Base-by-base conservation (phyloP, 2,797 vertebrate species). In the Cuniculus paca region DNA sequence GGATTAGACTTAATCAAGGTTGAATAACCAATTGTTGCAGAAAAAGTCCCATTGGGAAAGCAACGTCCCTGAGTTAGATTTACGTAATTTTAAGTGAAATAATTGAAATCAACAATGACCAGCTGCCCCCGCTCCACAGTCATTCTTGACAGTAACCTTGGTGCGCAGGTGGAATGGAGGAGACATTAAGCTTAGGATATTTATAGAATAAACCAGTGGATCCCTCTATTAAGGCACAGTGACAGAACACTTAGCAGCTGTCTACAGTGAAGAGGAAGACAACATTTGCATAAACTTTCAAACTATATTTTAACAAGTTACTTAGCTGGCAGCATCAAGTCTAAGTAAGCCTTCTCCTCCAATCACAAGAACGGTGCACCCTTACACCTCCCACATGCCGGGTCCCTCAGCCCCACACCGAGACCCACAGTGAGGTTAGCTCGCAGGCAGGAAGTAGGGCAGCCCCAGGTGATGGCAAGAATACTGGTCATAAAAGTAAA, bases 1-100 rank as follows among this genome's bases (percentile, higher is more conserved):
- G 78, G 16, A 87, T 89, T 89, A 93, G 74, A 77, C 90, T 96
- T 94, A 90, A 91, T 86, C 81, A 90, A 70, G 34, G 78, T 26
- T 65, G 34, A 96, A 36, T 88, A 91, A 72, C 13, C 54, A 95
- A 74, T 65, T 93, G 48, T 83, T 88, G 22, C 11, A 94, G 58
- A 31, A 63, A 36, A 93, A 74, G 93, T 88, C 72, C 65, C 81
- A 93, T 0, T 75, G 34, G 83, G 84, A 93, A 96, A 88, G 34
- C 24, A 81, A 82, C 79, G 82, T 68, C 39, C 77, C 48, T 88
- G 45, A 79, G 42, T 92, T 81, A 48, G 4, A 83, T 61, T 90
- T 70, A 75, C 6, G 80, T 83, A 88, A 77, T 88, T 93, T 72
- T 90, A 79, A 88, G 68, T 54, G 84, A 24, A 93, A 84, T 52